Conservation (phyloP, 1,140 invertebrate species). For the Caerostris extrusa region DNA sequence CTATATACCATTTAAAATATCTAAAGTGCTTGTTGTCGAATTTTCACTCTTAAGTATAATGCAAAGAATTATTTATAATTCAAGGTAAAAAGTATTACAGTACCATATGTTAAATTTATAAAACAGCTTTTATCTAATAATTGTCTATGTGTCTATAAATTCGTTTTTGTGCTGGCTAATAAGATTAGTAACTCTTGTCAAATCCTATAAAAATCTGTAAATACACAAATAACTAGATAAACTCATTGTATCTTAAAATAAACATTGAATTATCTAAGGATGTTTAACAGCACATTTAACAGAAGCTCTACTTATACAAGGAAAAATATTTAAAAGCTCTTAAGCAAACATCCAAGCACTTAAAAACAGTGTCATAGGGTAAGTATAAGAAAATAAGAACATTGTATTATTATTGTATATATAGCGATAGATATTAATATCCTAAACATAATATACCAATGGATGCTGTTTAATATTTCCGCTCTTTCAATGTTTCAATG, state of each 20-base stretch:
- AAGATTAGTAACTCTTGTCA: background rate
- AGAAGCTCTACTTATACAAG: background rate
- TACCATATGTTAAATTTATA: background rate
- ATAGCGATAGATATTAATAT: no score
- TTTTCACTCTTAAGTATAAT: no score
- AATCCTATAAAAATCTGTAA: background rate
- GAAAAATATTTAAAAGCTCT: background rate
- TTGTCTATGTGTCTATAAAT: background rate
- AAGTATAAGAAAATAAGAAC: background rate
- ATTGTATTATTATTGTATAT: background rate
- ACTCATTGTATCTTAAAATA: slow-evolving; percentile 2
- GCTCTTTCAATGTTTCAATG: no score
- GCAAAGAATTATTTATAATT: background rate
- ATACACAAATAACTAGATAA: background rate
- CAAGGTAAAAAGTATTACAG: background rate
- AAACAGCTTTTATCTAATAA: background rate
- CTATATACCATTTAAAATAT: no score
- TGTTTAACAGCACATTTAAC: background rate
- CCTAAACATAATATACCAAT: no score
- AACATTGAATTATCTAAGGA: background rate
- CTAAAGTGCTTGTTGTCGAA: no score
- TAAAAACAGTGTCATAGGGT: background rate
- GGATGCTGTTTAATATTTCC: no score
- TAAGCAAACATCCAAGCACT: background rate
- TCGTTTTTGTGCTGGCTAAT: background rate